These are phyloP conservation scores for Hirtodrosophila duncani DNA, from an alignment of 2,888 invertebrate genomes.

Conservation along the genomic window DNA sequence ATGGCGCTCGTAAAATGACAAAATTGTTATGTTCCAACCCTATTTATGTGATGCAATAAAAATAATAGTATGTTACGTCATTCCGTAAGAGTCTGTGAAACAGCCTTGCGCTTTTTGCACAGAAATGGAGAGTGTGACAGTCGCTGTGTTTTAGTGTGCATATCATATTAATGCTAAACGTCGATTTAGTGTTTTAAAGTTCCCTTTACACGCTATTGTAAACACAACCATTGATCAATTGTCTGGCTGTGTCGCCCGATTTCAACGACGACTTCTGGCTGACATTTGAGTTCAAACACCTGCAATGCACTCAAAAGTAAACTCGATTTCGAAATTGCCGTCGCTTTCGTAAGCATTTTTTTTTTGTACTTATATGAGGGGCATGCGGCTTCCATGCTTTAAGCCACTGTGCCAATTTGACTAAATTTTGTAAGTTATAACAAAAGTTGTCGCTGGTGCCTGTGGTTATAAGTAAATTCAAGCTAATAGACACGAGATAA, in stretches of 20 bases:
- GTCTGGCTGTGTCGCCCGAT: conserved; percentile 28
- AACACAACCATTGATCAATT: too few species aligned
- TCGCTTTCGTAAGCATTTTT: conserved; percentile 54
- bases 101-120: too few species aligned
- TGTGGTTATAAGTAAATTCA: conserved; percentile 62
- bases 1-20: too few species aligned
- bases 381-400: conserved; percentile 24
- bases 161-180: too few species aligned
- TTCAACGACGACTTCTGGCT: conserved; percentile 44
- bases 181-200: too few species aligned
- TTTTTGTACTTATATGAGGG: conserved; percentile 26
- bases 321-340: neutral
- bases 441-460: conserved; percentile 37
- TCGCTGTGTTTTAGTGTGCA: too few species aligned
- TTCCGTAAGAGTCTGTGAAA: too few species aligned
- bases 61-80: too few species aligned
- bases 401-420: conserved; percentile 54
- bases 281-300: conserved; percentile 73
- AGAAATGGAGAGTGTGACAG: too few species aligned
- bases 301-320: conserved; percentile 55
- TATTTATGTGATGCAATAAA: too few species aligned
- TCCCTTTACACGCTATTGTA: too few species aligned
- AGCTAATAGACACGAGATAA: conserved; percentile 41
- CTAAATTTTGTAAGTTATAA: conserved; percentile 63
- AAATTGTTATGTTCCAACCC: too few species aligned